Evolutionary conservation across 2,113 vertebrate species (phyloP), one percentile per base, ranked within the genome.

Genomic region (Manacus vitellinus): DNA sequence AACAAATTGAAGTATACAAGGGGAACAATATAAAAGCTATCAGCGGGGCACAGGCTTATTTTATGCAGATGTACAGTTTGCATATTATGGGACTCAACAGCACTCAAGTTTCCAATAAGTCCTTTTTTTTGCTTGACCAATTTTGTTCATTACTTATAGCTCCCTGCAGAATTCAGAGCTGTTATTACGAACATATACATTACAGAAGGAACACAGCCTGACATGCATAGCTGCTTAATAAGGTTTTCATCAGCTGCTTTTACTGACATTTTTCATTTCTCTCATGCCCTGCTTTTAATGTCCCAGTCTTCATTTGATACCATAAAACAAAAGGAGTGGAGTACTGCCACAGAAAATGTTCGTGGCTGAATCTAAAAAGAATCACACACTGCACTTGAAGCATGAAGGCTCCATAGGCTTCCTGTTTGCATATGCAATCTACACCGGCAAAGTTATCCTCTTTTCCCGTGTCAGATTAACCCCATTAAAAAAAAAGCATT

Each of bases 51-150:
- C 68, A 58, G 56, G 33, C 87, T 97, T 86, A 94, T 96, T 96
- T 91, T 85, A 91, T 89, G 87, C 92, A 92, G 78, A 91, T 88
- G 80, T 84, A 70, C 62, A 90, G 73, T 85, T 90, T 95, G 55
- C 37, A 23, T 47, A 56, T 73, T 86, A 88, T 49, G 39, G 62
- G 59, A 68, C 77, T 94, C 86, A 92, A 87, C 46, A 77, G 76
- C 65, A 92, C 82, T 96, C 72, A 94, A 75, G 89, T 96, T 95
- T 95, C 93, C 91, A 96, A 88, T 94, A 95, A 92, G 44, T 86
- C 73, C 52, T 88, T 75, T 76, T 71, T 76, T 86, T 92, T 90
- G 70, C 59, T 94, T 94, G 85, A 94, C 72, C 91, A 90, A 85
- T 86, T 97, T 94, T 95, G 66, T 84, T 87, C 59, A 52, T 92